A percentile compares a stretch with the other conserved stretches of the same genome.
These are phyloP conservation scores for Cairina moschata DNA, from an alignment of 2,113 vertebrate genomes.

Conservation along the genomic window DNA sequence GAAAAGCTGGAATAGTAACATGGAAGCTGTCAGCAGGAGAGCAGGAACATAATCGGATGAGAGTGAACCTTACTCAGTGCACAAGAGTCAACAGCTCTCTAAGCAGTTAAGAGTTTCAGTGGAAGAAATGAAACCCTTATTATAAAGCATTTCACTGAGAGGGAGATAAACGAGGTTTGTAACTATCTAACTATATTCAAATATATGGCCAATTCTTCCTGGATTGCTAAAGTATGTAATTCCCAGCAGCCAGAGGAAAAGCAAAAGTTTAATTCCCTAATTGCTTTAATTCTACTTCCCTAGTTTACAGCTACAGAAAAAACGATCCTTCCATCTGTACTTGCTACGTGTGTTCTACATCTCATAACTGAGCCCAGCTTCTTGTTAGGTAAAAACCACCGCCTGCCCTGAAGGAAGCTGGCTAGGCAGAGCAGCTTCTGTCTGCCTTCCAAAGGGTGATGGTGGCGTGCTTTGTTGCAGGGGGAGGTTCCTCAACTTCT, in stretches of 20 bases:
- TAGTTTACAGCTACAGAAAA: neutral
- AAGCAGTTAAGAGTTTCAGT: neutral
- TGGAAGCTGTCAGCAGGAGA: neutral
- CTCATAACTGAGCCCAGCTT: neutral
- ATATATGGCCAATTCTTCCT: neutral
- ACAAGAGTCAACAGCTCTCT: neutral
- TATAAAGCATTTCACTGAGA: neutral
- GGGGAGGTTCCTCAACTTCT: neutral
- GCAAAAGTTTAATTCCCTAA: neutral
- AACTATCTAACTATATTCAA: neutral
- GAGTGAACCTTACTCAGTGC: neutral
- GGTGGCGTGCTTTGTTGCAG: accelerated
- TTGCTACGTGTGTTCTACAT: neutral
- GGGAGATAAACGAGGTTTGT: neutral
- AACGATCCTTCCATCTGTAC: neutral
- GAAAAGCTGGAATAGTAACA: neutral
- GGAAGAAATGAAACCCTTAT: neutral
- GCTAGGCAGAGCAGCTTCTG: neutral
- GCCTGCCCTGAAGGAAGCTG: neutral
- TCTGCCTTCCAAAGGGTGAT: neutral
- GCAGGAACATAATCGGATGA: neutral
- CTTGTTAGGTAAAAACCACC: neutral
- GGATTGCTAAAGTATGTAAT: neutral
- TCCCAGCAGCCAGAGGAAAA: neutral
- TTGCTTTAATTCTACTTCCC: neutral